phyloP scores from a whole-genome alignment of 2,113 vertebrate genomes.

The Ochotona princeps region DNA sequence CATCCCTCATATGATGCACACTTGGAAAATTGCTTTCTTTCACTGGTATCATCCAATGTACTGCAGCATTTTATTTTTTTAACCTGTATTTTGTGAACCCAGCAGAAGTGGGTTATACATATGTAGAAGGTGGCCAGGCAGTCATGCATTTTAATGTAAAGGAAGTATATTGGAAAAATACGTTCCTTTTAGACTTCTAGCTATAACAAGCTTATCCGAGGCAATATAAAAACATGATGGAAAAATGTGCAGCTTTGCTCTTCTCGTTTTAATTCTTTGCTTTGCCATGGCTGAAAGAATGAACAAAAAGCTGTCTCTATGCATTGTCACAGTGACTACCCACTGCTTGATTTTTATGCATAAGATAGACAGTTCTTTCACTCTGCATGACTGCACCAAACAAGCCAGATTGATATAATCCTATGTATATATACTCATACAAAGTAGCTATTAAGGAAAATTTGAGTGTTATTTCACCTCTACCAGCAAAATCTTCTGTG shows the following conservation, averaged over 20 bases:
- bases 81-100: background rate
- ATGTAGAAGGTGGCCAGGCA: background rate
- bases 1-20: background rate
- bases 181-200: background rate
- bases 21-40: conserved; percentile 45
- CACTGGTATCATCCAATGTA: background rate
- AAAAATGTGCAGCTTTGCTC: background rate
- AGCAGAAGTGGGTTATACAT: conserved; percentile 40
- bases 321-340: background rate
- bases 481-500: background rate
- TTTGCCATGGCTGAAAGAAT: conserved; percentile 48
- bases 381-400: conserved; percentile 41
- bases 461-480: background rate
- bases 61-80: background rate
- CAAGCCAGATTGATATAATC: background rate
- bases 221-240: conserved; percentile 21
- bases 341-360: conserved; percentile 19
- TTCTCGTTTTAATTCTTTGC: background rate
- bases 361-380: conserved; percentile 42
- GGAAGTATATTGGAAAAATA: background rate
- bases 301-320: conserved; percentile 6
- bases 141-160: conserved; percentile 62
- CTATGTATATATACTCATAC: background rate
- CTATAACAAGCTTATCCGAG: background rate
- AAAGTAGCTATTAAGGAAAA: background rate